Evolutionary conservation across 2,888 invertebrate genomes (phyloP).

Genomic region (Cryptus viduatorius): DNA sequence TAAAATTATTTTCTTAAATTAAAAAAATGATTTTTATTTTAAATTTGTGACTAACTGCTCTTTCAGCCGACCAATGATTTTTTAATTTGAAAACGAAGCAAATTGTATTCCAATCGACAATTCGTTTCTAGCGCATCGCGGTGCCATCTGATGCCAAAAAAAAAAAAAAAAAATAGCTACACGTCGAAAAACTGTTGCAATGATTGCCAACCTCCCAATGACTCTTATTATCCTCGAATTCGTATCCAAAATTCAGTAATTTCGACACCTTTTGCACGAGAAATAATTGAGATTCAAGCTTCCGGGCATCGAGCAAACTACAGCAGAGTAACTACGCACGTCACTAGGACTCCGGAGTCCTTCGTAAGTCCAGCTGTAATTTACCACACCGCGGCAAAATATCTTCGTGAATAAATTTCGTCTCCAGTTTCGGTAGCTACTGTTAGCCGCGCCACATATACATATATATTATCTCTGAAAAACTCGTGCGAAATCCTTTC

Average conservation of each 20-base stretch:
- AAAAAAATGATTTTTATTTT: too few relatives aligned
- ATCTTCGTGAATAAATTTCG: slow-evolving; percentile 7
- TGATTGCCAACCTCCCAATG: background rate
- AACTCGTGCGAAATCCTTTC: background rate
- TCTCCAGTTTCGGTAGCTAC: too few relatives aligned
- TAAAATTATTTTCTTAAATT: too few relatives aligned
- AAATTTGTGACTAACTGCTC: too few relatives aligned
- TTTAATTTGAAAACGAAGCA: background rate
- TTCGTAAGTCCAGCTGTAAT: background rate
- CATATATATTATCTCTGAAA: background rate
- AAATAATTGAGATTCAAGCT: slow-evolving; percentile 12
- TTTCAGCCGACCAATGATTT: too few relatives aligned
- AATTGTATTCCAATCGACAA: background rate
- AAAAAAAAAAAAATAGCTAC: background rate
- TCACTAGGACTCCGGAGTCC: background rate
- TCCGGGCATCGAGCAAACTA: background rate
- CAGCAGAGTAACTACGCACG: background rate
- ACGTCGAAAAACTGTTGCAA: background rate
- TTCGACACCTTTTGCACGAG: slow-evolving; percentile 1
- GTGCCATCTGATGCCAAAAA: background rate
- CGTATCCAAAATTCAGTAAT: background rate
- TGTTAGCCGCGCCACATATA: too few relatives aligned
- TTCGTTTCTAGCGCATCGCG: background rate
- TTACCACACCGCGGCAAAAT: background rate
- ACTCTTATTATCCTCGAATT: background rate